Percentiles rank a stretch among this genome's conserved stretches.
Evolutionary conservation across 2,113 vertebrate species (phyloP).

Genomic region (Excalfactoria chinensis): DNA sequence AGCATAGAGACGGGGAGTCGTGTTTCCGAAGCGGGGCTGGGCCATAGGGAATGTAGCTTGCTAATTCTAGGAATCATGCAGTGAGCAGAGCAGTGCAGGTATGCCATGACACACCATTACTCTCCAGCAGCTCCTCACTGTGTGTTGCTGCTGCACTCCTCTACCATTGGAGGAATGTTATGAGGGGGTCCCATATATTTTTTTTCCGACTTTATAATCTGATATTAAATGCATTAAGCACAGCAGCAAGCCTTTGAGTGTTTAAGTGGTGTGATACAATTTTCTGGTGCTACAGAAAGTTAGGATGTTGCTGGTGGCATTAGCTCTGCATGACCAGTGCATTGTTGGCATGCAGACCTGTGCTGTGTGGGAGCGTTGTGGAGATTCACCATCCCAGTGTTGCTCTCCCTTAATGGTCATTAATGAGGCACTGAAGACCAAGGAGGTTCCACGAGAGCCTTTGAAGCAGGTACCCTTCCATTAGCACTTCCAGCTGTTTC

Average conservation of each 20-base stretch:
- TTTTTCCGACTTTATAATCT: not conserved
- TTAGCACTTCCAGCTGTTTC: not conserved
- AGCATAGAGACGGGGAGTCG: not conserved
- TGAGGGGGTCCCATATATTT: rapidly evolving
- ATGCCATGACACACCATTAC: not conserved
- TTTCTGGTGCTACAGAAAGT: not conserved
- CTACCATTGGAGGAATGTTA: not conserved
- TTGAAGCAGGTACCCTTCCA: not conserved
- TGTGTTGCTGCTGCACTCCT: not conserved
- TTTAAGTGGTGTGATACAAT: not conserved
- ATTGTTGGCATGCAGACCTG: rapidly evolving
- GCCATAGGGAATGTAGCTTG: not conserved
- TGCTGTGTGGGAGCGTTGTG: not conserved
- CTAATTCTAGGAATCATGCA: not conserved
- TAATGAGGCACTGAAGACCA: not conserved
- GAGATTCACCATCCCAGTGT: not conserved
- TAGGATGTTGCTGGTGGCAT: not conserved
- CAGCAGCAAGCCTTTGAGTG: not conserved
- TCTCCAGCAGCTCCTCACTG: not conserved
- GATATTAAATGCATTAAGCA: not conserved
- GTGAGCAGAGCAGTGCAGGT: not conserved
- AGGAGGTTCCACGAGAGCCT: not conserved
- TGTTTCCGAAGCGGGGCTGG: not conserved
- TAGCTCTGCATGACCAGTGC: not conserved
- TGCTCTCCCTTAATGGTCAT: not conserved